Evolutionary conservation across 2,888 invertebrate genomes (phyloP).

Genomic region (Onthophagus sagittarius): DNA sequence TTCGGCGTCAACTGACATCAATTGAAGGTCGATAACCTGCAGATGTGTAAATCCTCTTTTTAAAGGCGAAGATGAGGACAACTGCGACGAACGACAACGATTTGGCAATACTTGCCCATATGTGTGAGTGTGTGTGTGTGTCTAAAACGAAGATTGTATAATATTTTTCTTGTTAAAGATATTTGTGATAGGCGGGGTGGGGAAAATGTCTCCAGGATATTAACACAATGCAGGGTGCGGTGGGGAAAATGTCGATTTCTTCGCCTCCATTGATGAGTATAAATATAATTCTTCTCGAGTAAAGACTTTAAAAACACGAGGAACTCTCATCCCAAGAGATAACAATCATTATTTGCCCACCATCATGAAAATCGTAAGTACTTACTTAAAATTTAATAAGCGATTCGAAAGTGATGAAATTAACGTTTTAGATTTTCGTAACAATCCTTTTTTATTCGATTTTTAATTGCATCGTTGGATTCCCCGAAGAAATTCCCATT

Average conservation of each 20-base stretch:
- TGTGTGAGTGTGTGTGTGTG: not conserved
- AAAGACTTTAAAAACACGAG: not conserved
- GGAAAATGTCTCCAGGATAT: not conserved
- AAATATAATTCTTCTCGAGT: not conserved
- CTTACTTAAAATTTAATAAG: not conserved
- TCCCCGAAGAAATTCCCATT: constrained; percentile 57
- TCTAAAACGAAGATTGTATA: not conserved
- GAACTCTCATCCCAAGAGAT: not conserved
- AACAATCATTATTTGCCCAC: not conserved
- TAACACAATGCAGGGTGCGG: not conserved
- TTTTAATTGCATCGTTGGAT: constrained; percentile 28
- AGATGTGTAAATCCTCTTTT: not conserved
- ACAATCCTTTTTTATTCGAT: not conserved
- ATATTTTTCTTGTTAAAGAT: not conserved
- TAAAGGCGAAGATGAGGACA: too few relatives aligned
- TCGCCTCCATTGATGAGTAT: not conserved
- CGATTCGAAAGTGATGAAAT: not conserved
- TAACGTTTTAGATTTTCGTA: constrained; percentile 15
- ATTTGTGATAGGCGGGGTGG: not conserved
- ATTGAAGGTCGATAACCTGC: not conserved
- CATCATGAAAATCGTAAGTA: not conserved
- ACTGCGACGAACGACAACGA: not conserved
- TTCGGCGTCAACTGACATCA: not conserved
- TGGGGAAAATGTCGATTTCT: not conserved
- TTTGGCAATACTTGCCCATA: not conserved